Base-by-base conservation (phyloP, 2,113 vertebrate species). In the Syngnathus scovelli region DNA sequence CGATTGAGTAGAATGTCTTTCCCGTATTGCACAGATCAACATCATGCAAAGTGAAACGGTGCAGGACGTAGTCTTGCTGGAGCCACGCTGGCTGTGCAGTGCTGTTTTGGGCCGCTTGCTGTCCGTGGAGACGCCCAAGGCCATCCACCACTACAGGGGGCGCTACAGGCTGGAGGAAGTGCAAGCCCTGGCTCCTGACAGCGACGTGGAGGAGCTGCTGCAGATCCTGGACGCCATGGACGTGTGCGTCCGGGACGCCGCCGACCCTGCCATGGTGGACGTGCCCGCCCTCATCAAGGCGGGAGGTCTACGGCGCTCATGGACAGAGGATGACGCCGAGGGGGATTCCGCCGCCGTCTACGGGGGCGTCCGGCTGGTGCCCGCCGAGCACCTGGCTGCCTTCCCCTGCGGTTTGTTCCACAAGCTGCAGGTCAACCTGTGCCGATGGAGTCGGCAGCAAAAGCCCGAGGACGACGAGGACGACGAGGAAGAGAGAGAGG, bases 1-100 rank as follows among this genome's bases (percentile, higher is more conserved):
- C 27, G 3, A 33, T 33, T 33, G 27, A 33, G 27, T 33, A 33
- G 27, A 55, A 55, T 33, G 55, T 58, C 27, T 36, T 36, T 36
- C 18, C 7, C 13, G 6, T 51, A 4, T 21, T 52, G 23, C 54
- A 0, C 91, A 99, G 97, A 96, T 99, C 78, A 97, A 96, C 89
- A 94, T 98, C 83, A 95, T 99, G 92, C 97, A 98, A 90, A 98
- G 96, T 70, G 97, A 98, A 88, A 98, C 96, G 0, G 94, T 98
- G 27, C 97, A 98, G 89, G 96, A 98, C 0, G 95, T 99, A 16
- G 93, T 99, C n/a, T 91, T 98, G 59, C 85, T 99, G 85, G 97
- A 99, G 84, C 97, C 97, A 8, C 93, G 96, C 63, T 98, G 97
- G 97, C 92, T 98, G 46, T 98, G 96, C 85, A 92, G 92, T 86